phyloP scores from a whole-genome alignment of 2,888 invertebrate genomes.

The Ormia ochracea region DNA sequence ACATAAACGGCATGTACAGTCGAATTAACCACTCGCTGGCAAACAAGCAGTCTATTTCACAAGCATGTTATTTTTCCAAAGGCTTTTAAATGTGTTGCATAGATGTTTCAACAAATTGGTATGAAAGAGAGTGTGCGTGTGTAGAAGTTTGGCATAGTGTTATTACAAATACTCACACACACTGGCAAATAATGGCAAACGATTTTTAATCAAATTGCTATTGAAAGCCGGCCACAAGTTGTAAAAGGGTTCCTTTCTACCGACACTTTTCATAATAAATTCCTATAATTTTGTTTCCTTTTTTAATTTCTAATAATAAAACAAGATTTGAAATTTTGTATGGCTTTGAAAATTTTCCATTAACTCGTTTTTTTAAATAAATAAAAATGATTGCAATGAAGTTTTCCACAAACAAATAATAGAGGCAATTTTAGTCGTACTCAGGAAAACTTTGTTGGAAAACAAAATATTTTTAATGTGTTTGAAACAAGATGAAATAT shows the following conservation, averaged over 20 bases:
- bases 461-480: no score
- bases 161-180: slow-evolving; percentile 28
- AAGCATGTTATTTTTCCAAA: slow-evolving; percentile 29
- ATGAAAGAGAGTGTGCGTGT: background rate
- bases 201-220: slow-evolving; percentile 50
- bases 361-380: no score
- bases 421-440: no score
- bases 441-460: no score
- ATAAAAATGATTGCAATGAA: no score
- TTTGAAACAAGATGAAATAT: no score
- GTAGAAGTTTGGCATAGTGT: background rate
- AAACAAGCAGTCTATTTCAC: slow-evolving; percentile 23
- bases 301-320: no score
- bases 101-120: slow-evolving; percentile 20
- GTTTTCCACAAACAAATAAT: no score
- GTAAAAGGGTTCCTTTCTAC: slow-evolving; percentile 35
- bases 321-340: no score
- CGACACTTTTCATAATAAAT: no score
- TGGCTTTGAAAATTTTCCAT: no score
- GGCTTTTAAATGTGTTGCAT: slow-evolving; percentile 36
- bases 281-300: background rate
- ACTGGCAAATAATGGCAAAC: slow-evolving; percentile 40
- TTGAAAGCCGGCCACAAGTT: slow-evolving; percentile 28
- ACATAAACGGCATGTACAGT: no score
- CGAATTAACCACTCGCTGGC: background rate